Percentiles rank a stretch among this genome's conserved stretches.
phyloP scores from a whole-genome alignment of 2,888 invertebrate species.

The Pristionchus entomophagus region DNA sequence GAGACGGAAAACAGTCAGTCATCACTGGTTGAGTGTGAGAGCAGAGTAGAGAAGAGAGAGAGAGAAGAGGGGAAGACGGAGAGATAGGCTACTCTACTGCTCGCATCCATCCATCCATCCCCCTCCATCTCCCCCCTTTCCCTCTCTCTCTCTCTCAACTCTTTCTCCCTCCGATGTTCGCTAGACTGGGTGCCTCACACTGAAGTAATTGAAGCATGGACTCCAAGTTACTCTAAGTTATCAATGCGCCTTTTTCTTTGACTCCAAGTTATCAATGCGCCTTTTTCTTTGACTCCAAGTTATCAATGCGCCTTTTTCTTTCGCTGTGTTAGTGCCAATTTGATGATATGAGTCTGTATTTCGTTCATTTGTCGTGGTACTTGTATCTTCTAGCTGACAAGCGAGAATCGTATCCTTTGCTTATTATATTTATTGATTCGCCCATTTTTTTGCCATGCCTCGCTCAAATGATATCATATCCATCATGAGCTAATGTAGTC shows the following conservation, averaged over 20 bases:
- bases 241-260: not conserved
- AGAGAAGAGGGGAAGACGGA: not conserved
- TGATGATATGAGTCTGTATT: too few species aligned
- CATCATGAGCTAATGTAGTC: too few species aligned
- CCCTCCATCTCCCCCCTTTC: constrained; percentile 11
- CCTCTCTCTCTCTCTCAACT: not conserved
- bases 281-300: not conserved
- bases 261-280: not conserved
- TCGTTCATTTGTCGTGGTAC: too few species aligned
- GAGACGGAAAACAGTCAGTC: constrained; percentile 55
- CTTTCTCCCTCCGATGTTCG: not conserved
- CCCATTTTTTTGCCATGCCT: too few species aligned
- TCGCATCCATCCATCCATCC: constrained; percentile 45
- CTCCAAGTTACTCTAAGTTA: not conserved
- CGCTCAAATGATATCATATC: too few species aligned
- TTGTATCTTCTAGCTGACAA: too few species aligned
- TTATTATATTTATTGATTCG: too few species aligned
- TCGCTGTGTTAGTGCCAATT: too few species aligned
- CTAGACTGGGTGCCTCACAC: not conserved
- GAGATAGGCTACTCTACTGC: constrained; percentile 35
- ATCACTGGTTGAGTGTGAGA: constrained; percentile 91
- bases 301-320: not conserved
- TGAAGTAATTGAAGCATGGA: not conserved
- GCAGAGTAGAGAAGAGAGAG: constrained; percentile 90
- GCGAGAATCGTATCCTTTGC: too few species aligned